Evolutionary conservation across 1,140 invertebrate species (phyloP).

Genomic region (Hermatobates lingyangjiaoensis): DNA sequence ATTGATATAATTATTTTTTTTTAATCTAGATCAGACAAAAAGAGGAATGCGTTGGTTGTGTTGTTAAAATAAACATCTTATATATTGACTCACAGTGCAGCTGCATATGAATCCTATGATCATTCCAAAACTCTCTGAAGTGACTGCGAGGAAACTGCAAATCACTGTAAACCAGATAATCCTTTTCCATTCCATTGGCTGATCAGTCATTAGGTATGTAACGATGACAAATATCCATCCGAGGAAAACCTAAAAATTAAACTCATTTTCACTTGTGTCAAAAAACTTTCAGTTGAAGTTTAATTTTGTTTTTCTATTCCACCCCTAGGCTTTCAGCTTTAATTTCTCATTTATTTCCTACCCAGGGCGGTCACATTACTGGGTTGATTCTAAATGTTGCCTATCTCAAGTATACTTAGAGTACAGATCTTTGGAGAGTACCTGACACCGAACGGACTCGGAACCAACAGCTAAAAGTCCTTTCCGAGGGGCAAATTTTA

Average conservation of each 20-base stretch:
- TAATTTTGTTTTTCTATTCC: no score
- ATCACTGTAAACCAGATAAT: constrained; percentile 39
- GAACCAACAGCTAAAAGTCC: no score
- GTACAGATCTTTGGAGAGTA: no score
- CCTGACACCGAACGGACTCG: no score
- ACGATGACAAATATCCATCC: constrained; percentile 23
- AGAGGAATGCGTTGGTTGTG: background rate
- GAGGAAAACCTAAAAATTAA: constrained; percentile 22
- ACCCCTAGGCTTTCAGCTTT: no score
- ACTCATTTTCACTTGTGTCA: no score
- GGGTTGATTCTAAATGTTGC: no score
- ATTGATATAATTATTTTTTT: background rate
- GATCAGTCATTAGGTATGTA: constrained; percentile 23
- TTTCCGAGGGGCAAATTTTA: no score
- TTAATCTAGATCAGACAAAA: background rate
- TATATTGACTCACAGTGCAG: constrained; percentile 38
- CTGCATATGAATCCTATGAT: constrained; percentile 47
- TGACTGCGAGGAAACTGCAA: constrained; percentile 44
- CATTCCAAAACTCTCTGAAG: constrained; percentile 54
- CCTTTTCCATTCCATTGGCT: constrained; percentile 23
- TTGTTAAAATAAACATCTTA: background rate
- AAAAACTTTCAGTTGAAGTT: no score
- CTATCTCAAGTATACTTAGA: no score
- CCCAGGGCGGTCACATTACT: no score
- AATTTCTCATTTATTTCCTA: no score